A percentile compares a stretch with the other conserved stretches of the same genome.
Conservation (phyloP, 1,140 invertebrate genomes). For the Trichonephila clavipes region DNA sequence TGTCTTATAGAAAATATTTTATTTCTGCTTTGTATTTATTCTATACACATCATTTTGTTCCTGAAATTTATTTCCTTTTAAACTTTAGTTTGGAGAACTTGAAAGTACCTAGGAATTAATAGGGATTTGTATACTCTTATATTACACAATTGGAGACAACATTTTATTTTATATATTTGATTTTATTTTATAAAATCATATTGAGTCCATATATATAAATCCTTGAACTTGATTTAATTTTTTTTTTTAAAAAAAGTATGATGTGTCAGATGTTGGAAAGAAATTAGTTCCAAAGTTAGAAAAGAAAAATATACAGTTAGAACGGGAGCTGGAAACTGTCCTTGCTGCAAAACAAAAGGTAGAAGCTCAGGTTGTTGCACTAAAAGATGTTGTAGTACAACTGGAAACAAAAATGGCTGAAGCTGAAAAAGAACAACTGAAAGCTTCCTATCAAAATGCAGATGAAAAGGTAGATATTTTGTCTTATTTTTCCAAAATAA, state of each 20-base stretch:
- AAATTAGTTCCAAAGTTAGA: constrained; percentile 56
- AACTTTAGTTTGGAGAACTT: no score
- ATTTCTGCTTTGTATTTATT: no score
- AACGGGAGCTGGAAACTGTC: constrained; percentile 48
- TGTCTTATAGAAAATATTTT: no score
- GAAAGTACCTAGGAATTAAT: no score
- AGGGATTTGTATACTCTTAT: no score
- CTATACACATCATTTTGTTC: no score
- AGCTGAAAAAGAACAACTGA: not conserved
- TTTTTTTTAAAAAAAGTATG: not conserved
- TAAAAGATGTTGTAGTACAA: constrained; percentile 16
- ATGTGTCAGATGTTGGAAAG: not conserved
- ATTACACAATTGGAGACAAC: no score
- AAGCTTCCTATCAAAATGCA: not conserved
- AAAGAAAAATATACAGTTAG: constrained; percentile 61
- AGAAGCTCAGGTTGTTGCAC: not conserved
- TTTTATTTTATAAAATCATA: no score
- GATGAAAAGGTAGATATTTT: constrained; percentile 25
- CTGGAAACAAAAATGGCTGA: constrained; percentile 27
- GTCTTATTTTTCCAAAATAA: no score
- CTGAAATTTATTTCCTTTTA: no score
- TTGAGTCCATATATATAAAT: not conserved
- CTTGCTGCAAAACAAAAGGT: not conserved
- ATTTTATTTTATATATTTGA: no score
- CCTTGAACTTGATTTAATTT: not conserved